Evolutionary conservation across 2,888 invertebrate species (phyloP), one percentile per base, ranked within the genome.

Genomic region (Trichogramma evanescens): DNA sequence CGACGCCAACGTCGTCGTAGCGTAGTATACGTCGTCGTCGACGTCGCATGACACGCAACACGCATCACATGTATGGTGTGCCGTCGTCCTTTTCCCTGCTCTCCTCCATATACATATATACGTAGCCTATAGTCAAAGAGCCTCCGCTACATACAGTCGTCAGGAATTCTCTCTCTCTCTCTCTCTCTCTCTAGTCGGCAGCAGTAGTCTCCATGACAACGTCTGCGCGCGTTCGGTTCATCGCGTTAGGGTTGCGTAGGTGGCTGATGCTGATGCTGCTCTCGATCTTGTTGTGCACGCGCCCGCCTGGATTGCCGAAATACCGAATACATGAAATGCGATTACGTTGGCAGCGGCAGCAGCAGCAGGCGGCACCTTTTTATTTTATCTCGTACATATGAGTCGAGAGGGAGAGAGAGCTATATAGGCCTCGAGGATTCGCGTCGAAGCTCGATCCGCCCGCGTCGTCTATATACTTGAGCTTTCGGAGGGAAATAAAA

Each of bases 321-420:
- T 40, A 53, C 42, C 58, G 50, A 56, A 38, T 13, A 39, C 61
- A 50, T 55, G 59, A 62, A 64, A 64, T 61, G 50, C 64, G 64
- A 64, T 62, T 62, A 62, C 59, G 52, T 44, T 26, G 26, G 48
- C 48, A 10, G 10, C 48, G 55, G 5, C 43, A 62, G 56, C 26
- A 26, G 26, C 26, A 26, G 26, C 26, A 26, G 38, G 6, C 48
- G 49, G 9, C 58, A 53, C 55, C 52, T 56, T 58, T 46, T 38
- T 10, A 48, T 26, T 48, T 48, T 10, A 10, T 10, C 9, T 42
- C 43, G 43, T n/a, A 7, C 4, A 10, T 6, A 9, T 43, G 44
- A 26, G 9, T 44, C 13, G 39, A 38, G 5, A 10, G 7, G 44
- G 55, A 10, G 50, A 13, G 4, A 38, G 6, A 57, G 59, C 56